These are phyloP conservation scores for Melipona bicolor DNA, from an alignment of 2,888 invertebrate species.

Conservation along the genomic window DNA sequence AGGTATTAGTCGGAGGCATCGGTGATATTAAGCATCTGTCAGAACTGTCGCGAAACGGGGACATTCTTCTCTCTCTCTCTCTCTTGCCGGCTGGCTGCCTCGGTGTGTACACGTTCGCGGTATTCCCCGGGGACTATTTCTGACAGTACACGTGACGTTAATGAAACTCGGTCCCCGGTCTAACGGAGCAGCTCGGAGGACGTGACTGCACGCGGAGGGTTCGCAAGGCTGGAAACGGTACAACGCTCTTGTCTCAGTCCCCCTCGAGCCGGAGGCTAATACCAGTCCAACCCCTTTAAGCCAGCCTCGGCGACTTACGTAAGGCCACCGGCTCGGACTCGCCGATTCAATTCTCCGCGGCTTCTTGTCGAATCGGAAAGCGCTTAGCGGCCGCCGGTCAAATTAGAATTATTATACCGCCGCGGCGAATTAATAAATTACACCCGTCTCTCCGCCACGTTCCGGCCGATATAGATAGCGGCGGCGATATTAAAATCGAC, in stretches of 20 bases:
- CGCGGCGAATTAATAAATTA: constrained; percentile 79
- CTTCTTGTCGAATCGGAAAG: constrained; percentile 68
- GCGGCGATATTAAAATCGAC: constrained; percentile 77
- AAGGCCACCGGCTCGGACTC: constrained; percentile 39
- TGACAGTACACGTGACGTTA: constrained; percentile 69
- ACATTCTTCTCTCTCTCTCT: constrained; percentile 6
- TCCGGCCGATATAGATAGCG: constrained; percentile 59
- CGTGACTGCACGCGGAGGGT: constrained; percentile 58
- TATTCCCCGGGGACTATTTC: constrained; percentile 55
- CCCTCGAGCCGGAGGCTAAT: constrained; percentile 54
- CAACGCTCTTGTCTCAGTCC: constrained; percentile 6
- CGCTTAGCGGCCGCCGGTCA: constrained; percentile 70
- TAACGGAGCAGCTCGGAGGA: constrained; percentile 52
- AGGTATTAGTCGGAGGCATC: constrained; percentile 57
- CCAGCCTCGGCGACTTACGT: constrained; percentile 59
- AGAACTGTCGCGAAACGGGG: constrained; percentile 58
- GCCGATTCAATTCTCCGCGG: constrained; percentile 69
- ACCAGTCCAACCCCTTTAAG: constrained; percentile 68
- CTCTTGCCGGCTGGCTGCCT: not conserved
- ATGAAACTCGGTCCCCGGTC: constrained; percentile 65
- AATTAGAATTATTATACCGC: constrained; percentile 74
- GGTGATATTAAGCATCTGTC: constrained; percentile 61
- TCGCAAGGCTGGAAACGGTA: constrained; percentile 48
- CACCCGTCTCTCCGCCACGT: constrained; percentile 9
- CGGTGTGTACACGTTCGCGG: constrained; percentile 54